Evolutionary conservation across 2,113 vertebrate species (phyloP).

Genomic region (Callospermophilus lateralis): DNA sequence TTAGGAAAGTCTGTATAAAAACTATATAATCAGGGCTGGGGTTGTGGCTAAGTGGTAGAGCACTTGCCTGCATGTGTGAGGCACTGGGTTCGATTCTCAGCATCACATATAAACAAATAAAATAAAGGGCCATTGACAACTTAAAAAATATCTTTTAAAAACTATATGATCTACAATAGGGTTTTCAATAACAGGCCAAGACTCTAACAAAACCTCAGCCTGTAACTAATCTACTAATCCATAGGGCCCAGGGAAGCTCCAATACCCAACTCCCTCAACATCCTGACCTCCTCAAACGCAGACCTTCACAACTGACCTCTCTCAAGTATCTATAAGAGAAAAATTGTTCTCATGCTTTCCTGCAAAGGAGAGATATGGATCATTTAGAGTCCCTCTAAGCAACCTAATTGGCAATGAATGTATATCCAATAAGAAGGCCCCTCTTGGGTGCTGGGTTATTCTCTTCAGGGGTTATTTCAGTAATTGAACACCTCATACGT

Average conservation of each 20-base stretch:
- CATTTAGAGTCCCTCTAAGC: neutral
- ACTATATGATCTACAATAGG: neutral
- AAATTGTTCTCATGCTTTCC: neutral
- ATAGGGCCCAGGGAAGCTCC: neutral
- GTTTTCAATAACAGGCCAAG: neutral
- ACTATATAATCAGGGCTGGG: too few relatives aligned
- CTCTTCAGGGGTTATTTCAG: neutral
- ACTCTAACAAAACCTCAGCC: constrained; percentile 20
- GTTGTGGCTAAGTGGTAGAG: too few relatives aligned
- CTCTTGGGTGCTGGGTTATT: neutral
- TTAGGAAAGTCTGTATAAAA: neutral
- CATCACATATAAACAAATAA: too few relatives aligned
- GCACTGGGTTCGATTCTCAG: too few relatives aligned
- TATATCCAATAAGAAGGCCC: neutral
- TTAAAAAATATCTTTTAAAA: neutral
- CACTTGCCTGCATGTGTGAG: too few relatives aligned
- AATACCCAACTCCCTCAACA: neutral
- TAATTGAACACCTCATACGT: neutral
- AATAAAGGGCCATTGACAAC: too few relatives aligned
- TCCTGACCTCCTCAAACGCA: constrained; percentile 19
- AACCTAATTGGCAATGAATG: neutral
- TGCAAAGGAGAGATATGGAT: neutral
- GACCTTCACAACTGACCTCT: neutral
- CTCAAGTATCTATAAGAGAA: neutral
- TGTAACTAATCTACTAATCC: constrained; percentile 22